Evolutionary conservation across 2,888 invertebrate genomes (phyloP), one percentile per base, ranked within the genome.

Genomic region (Elegia similella): DNA sequence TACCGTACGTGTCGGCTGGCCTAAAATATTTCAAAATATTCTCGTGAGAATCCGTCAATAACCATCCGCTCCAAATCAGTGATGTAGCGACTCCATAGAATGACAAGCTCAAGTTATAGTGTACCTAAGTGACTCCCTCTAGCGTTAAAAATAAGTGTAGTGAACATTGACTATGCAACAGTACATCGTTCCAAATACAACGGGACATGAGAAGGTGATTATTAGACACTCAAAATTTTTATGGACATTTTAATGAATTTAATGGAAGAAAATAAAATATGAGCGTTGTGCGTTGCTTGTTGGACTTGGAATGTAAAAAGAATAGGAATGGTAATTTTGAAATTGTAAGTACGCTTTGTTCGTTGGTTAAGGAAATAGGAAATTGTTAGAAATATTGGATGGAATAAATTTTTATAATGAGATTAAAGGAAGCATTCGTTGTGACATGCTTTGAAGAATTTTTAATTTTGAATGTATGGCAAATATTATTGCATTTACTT

Each of bases 151-250:
- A 69, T 76, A 76, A 82, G 81, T 84, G 77, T 80, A 78, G 77
- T 82, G 75, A 75, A 66, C 68, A 66, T 58, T 66, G 60, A 69
- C 60, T 64, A 59, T 70, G 70, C 70, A 72, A 69, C 68, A 76
- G 76, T 82, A 78, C 64, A 63, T 73, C 71, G 78, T 80, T 81
- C 78, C 75, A 66, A 53, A 55, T 65, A 70, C 60, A 63, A 62
- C 64, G 68, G 71, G 75, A 84, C 88, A 88, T 90, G 90, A 88
- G 86, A 83, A 82, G 91, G 91, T 84, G 91, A 90, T 90, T 55
- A 55, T 55, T 79, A 76, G 78, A 85, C 75, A 79, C 72, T 80
- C 69, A 57, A 86, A 82, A 81, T 76, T 80, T 74, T 73, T 75
- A 86, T 68, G 84, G 77, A 89, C 85, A 76, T 69, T 79, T 78